Evolutionary conservation across 2,888 invertebrate genomes (phyloP), one percentile per base, ranked within the genome.

Genomic region (Standfussiana lucernea): DNA sequence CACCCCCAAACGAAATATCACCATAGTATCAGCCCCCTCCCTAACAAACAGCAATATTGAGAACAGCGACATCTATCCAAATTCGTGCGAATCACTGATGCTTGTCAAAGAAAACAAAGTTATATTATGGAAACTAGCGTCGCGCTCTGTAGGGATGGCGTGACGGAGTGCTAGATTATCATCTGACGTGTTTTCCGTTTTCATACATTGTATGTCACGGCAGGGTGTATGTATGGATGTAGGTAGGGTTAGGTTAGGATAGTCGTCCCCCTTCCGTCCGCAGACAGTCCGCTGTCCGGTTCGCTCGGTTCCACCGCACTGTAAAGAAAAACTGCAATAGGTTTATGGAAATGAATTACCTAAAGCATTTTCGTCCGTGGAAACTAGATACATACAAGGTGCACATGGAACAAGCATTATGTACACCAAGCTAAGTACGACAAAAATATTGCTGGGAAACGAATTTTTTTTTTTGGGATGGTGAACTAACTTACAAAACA

Each of bases 61-160:
- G 35, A 82, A 87, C 40, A 80, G 82, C 75, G 87, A 75, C 87
- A 88, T 88, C 89, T 88, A 74, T 83, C 50, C 40, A 50, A 82
- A 80, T 42, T 50, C n/a, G 21, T 0, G 32, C 4, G 87, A 87
- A 88, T 62, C 64, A 37, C 80, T 78, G 13, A 77, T 71, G 65
- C 53, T 24, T 45, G 65, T 28, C 37, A 71, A 47, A 65, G 78
- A 83, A 83, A 73, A 82, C 87, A 75, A 62, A 70, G 86, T 79
- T 81, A 80, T 81, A 59, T 66, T 78, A 87, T 75, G 72, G 68
- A 80, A 80, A 79, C 86, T 82, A 72, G 80, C 42, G 13, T 56
- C 21, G 0, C n/a, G 64, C 28, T 68, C 40, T 68, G 66, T 61
- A 42, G 62, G 79, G 78, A 79, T 77, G 86, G 83, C 86, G 83